phyloP scores from a whole-genome alignment of 2,797 vertebrate species.

The Champsocephalus esox region DNA sequence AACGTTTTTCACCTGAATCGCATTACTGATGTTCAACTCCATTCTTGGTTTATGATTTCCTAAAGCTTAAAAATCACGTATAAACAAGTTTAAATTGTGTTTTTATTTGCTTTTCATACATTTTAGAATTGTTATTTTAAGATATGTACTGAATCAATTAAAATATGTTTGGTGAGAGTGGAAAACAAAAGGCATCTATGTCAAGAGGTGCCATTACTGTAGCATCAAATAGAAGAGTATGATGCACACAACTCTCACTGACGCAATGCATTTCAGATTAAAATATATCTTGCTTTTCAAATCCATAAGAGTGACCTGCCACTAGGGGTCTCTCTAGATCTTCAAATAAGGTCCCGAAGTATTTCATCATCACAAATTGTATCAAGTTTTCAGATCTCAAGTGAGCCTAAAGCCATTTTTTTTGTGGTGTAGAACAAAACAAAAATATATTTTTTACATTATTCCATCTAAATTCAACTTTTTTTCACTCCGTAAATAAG shows the following conservation, averaged over 20 bases:
- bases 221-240: background rate
- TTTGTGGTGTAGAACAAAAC: background rate
- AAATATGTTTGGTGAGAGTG: background rate
- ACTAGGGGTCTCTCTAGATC: conserved; percentile 10
- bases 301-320: background rate
- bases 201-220: background rate
- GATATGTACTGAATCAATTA: background rate
- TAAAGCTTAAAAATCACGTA: too few species aligned
- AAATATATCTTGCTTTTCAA: background rate
- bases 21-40: background rate
- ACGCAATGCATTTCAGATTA: background rate
- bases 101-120: background rate
- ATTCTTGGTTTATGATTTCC: background rate
- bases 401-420: background rate
- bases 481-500: background rate
- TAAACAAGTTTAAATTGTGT: background rate
- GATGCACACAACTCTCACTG: background rate
- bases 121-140: background rate
- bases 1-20: background rate
- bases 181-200: background rate
- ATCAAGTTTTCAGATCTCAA: background rate
- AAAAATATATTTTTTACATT: too few species aligned
- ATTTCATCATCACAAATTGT: background rate
- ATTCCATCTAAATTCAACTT: background rate
- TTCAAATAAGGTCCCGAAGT: background rate